Base-by-base conservation (phyloP, 2,113 vertebrate species). In the Xerus inauris region DNA sequence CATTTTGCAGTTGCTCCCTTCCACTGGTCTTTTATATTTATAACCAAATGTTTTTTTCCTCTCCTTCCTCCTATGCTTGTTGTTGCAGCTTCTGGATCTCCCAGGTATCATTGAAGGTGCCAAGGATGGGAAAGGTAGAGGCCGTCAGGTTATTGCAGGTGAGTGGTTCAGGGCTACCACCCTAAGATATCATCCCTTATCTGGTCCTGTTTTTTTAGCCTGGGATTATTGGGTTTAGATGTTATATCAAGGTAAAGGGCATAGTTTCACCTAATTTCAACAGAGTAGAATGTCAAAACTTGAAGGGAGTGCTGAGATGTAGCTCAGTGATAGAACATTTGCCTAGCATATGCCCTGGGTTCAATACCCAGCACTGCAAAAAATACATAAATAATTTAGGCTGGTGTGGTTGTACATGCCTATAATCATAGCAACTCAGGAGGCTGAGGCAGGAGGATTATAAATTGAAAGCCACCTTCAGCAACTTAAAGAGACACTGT, bases 91-190 rank as follows among this genome's bases (percentile, higher is more conserved):
- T 28, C 98, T 99, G 96, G 99, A 99, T 98, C 99, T 99, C 71
- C 99, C 99, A n/a, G 99, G 99, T 98, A 99, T 99, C 98, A 99
- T 99, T 93, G 99, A 99, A 96, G 99, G 99, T 72, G 99, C 99
- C 83, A 99, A 99, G 97, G 99, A 99, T 90, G 99, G 99, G 80
- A 99, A 99, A 96, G 99, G 99, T 42, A 98, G 99, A 99, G 99
- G 99, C 85, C 98, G 99, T 82, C 99, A 99, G 96, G 99, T 99
- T 95, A 99, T 99, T 76, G 99, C 99, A 98, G 99, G 99, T 99
- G 98, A 98, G 98, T 92, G 0, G 51, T 47, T 20, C 24, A 26
- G 65, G 62, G 79, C 84, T 30, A 73, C 22, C 22, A 5, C 76
- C 40, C 40, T 59, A 28, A 57, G 65, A 22, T 75, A 8, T 54